Base-by-base conservation (phyloP, 2,888 invertebrate species). In the Galerucella nymphaeae region DNA sequence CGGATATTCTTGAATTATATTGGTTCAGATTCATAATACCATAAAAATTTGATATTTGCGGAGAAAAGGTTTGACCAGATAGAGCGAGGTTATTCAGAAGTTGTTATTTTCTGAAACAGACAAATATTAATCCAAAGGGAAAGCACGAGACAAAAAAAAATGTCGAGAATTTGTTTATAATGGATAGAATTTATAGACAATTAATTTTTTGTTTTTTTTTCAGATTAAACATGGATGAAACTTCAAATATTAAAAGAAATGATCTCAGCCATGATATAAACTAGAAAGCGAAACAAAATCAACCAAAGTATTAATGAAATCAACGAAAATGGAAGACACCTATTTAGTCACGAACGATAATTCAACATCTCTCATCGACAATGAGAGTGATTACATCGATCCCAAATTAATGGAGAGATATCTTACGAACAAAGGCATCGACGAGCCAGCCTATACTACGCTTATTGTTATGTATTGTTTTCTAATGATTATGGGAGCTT, bases 401-500 rank as follows among this genome's bases (percentile, higher is more conserved):
- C 84, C 84, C 6, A 80, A 87, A 65, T 86, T 91, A n/a, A 84
- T 91, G 57, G 89, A 91, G 71, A 89, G 90, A 77, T 93, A 91
- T 84, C 88, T 91, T 5, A 88, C 89, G 73, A 94, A 94, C 85
- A 89, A 92, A 66, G 92, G 91, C 65, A 91, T 95, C 58, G 92
- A 93, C 78, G 92, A 92, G 75, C 90, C 91, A 0, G 91, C 92
- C 42, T 90, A 92, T 82, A 89, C 91, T 8, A 85, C 90, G 3
- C 89, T 95, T 11, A 91, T 94, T 64, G 87, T 90, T 0, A 89
- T 92, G 82, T 95, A 95, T 87, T 89, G 91, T 23, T 88, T 93
- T 74, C 88, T 96, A 80, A 96, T 96, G 73, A 86, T 93, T 14
- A 91, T 95, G 68, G 97, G 97, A 53, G 92, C 94, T 2, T 88